Evolutionary conservation across 2,113 vertebrate genomes (phyloP).

Genomic region (Sinocyclocheilus maitianheensis): DNA sequence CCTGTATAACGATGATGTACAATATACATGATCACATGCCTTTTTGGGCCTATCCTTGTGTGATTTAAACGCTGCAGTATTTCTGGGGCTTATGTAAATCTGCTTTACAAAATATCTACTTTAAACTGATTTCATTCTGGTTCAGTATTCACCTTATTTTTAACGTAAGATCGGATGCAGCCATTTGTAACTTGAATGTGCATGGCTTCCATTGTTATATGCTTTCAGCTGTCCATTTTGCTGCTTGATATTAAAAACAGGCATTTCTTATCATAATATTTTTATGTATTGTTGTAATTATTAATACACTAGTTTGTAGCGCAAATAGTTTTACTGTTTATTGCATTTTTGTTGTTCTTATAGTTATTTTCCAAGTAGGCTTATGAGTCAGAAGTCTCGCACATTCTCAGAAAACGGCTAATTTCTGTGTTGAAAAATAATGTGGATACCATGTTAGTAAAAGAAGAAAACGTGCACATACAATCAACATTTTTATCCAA

Average conservation of each 20-base stretch:
- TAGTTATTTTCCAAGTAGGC: neutral
- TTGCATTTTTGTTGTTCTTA: neutral
- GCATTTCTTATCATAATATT: neutral
- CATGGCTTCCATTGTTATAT: neutral
- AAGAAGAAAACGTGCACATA: neutral
- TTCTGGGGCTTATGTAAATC: neutral
- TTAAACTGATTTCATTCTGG: neutral
- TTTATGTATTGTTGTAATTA: neutral
- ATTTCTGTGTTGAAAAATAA: no score
- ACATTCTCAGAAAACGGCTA: no score
- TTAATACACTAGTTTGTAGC: no score
- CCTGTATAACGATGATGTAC: neutral
- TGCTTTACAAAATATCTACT: neutral
- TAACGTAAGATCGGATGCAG: neutral
- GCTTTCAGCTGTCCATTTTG: no score
- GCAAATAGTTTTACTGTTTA: neutral
- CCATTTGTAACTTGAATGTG: neutral
- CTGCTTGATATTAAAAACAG: no score
- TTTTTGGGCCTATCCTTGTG: neutral
- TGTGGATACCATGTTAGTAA: neutral
- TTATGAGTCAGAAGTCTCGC: neutral
- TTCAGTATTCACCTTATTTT: neutral
- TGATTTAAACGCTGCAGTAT: neutral
- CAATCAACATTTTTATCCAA: neutral
- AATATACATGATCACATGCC: conserved; percentile 4